phyloP scores from a whole-genome alignment of 2,113 vertebrate species.

The Hyaena hyaena region DNA sequence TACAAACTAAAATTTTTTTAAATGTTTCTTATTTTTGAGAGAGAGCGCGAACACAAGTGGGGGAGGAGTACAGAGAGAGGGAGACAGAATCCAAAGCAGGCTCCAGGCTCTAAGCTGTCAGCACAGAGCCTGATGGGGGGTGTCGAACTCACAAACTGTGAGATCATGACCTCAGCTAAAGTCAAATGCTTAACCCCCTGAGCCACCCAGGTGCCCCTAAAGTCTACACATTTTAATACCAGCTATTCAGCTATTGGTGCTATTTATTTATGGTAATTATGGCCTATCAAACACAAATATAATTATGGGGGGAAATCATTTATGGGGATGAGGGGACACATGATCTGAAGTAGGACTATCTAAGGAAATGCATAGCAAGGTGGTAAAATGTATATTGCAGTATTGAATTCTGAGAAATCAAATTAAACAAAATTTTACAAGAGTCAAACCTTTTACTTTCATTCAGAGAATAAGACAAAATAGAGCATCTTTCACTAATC shows the following conservation, averaged over 20 bases:
- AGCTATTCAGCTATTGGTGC: not conserved
- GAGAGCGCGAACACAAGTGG: too few relatives aligned
- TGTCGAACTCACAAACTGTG: too few relatives aligned
- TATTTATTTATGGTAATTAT: not conserved
- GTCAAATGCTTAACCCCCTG: too few relatives aligned
- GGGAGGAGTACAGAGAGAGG: too few relatives aligned
- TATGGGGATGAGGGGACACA: not conserved
- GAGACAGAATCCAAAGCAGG: too few relatives aligned
- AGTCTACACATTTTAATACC: not conserved
- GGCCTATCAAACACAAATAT: not conserved
- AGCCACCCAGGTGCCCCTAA: not conserved
- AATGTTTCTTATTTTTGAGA: too few relatives aligned
- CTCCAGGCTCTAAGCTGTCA: too few relatives aligned
- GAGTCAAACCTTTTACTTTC: not conserved
- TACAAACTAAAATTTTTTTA: not conserved
- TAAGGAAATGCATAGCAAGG: not conserved
- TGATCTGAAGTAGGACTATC: not conserved
- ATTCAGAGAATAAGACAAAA: conserved; percentile 8
- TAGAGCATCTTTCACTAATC: not conserved
- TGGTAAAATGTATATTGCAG: not conserved
- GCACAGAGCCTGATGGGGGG: too few relatives aligned
- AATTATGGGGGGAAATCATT: not conserved
- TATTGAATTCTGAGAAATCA: conserved; percentile 45
- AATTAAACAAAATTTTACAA: not conserved
- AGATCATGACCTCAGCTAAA: too few relatives aligned